Evolutionary conservation across 2,113 vertebrate genomes (phyloP).

Genomic region (Cyanoderma ruficeps): DNA sequence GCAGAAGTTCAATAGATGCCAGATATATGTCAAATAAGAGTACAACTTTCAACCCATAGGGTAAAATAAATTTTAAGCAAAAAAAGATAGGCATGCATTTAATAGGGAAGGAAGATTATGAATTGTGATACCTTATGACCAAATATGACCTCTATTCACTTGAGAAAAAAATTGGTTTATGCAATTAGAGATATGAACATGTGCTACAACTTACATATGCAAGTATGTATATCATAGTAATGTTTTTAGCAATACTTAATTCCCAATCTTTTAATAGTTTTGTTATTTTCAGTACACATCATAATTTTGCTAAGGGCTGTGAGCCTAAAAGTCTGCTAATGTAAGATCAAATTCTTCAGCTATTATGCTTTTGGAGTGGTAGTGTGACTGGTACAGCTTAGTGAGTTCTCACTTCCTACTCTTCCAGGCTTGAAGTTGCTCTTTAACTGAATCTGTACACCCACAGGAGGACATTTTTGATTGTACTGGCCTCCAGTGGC

Average conservation of each 20-base stretch:
- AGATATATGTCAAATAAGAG: slow-evolving; percentile 2
- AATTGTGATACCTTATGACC: not conserved
- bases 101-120: not conserved
- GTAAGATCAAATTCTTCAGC: not conserved
- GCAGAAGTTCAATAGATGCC: slow-evolving; percentile 19
- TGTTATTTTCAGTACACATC: not conserved
- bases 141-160: not conserved
- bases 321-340: not conserved
- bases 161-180: not conserved
- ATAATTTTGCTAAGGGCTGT: not conserved
- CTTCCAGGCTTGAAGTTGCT: not conserved
- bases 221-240: not conserved
- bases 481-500: not conserved
- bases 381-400: not conserved
- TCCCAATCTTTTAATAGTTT: not conserved
- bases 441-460: not conserved
- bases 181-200: not conserved
- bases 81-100: not conserved
- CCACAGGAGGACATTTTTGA: not conserved
- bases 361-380: not conserved
- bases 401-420: not conserved
- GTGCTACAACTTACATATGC: not conserved
- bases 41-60: not conserved
- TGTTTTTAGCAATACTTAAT: not conserved
- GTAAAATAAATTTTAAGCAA: not conserved